These are phyloP conservation scores for Narcine bancroftii DNA, from an alignment of 2,113 vertebrate genomes.

Conservation along the genomic window DNA sequence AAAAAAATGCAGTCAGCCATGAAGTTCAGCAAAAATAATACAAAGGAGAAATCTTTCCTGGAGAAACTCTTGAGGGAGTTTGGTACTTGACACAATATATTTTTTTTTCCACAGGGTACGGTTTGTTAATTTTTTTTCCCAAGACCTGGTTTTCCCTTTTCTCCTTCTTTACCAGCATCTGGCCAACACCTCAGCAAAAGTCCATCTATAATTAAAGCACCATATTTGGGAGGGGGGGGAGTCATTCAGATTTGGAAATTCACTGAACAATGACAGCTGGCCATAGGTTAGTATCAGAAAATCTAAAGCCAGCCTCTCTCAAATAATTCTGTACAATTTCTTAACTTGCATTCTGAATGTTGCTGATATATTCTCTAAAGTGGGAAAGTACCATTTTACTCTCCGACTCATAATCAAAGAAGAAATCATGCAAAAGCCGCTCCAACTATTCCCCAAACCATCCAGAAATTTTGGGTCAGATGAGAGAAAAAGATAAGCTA, in stretches of 20 bases:
- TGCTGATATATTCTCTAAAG: not conserved
- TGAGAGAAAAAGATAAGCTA: not conserved
- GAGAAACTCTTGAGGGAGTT: not conserved
- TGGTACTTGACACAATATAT: conserved; percentile 1
- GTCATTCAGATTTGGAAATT: not conserved
- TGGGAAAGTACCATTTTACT: not conserved
- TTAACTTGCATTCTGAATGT: not conserved
- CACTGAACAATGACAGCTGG: not conserved
- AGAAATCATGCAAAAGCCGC: not conserved
- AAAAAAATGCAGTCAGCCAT: not conserved
- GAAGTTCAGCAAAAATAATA: conserved; percentile 9
- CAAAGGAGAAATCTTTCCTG: not conserved
- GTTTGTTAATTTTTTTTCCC: not conserved
- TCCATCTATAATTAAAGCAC: not conserved
- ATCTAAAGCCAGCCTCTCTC: not conserved
- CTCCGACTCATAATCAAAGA: not conserved
- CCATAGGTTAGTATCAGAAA: not conserved
- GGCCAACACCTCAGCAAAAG: not conserved
- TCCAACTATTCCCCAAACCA: not conserved
- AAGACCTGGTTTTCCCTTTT: not conserved
- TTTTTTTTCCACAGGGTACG: not conserved
- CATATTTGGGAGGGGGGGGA: not conserved
- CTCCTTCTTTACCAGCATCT: not conserved
- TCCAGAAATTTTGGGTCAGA: not conserved
- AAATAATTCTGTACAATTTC: not conserved